Conservation (phyloP, 2,113 vertebrate species). For the Ptyas mucosa region DNA sequence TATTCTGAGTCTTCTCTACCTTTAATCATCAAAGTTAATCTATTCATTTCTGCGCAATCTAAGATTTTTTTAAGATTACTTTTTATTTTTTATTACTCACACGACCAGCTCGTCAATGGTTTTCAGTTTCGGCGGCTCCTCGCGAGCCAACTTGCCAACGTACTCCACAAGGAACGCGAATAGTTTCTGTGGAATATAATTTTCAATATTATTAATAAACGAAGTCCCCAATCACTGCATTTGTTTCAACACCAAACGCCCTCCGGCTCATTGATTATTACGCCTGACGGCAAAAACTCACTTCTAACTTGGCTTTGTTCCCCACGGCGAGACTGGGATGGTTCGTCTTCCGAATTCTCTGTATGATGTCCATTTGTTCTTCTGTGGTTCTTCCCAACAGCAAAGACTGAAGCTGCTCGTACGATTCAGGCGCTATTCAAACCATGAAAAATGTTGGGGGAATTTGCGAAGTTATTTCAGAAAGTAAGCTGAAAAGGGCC, state of each 20-base stretch:
- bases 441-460: not conserved
- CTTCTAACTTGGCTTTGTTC: slow-evolving; percentile 90
- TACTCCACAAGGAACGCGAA: slow-evolving; percentile 90
- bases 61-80: too few relatives aligned
- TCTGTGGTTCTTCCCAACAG: slow-evolving; percentile 74
- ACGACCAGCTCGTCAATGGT: slow-evolving; percentile 78
- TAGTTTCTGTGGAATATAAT: slow-evolving; percentile 76
- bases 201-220: slow-evolving; percentile 1
- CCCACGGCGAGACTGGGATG: slow-evolving; percentile 87
- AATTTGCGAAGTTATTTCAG: not conserved
- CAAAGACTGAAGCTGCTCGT: slow-evolving; percentile 71
- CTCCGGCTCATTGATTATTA: not conserved
- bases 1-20: too few relatives aligned
- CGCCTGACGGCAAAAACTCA: slow-evolving; percentile 46
- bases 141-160: slow-evolving; percentile 77
- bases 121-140: slow-evolving; percentile 75
- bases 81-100: too few relatives aligned
- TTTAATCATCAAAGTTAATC: too few relatives aligned
- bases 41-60: too few relatives aligned
- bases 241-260: not conserved
- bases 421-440: slow-evolving; percentile 79
- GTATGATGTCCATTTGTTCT: slow-evolving; percentile 84
- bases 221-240: not conserved
- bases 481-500: not conserved
- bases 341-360: slow-evolving; percentile 86